Conservation (phyloP, 2,888 invertebrate species). For the Notocelia uddmanniana region DNA sequence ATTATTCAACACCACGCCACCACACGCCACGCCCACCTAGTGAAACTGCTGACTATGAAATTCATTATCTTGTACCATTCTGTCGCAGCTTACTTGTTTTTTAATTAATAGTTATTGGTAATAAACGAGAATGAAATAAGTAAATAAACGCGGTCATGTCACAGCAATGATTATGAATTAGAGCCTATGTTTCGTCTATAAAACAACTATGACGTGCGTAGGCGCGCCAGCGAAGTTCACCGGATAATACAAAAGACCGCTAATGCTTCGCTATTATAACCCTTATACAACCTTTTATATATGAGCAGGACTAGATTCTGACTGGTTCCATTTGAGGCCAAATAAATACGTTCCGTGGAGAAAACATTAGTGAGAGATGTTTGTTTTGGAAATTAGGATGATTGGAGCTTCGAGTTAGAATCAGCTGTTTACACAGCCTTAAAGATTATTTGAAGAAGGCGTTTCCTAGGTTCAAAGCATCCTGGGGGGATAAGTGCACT, state of each 20-base stretch:
- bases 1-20: too few relatives aligned
- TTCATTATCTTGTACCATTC: too few relatives aligned
- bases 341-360: slow-evolving; percentile 34
- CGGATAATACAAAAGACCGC: slow-evolving; percentile 22
- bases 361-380: slow-evolving; percentile 22
- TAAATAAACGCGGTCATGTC: slow-evolving; percentile 37
- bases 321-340: slow-evolving; percentile 44
- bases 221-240: slow-evolving; percentile 34
- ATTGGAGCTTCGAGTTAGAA: slow-evolving; percentile 1
- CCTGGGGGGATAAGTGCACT: background rate
- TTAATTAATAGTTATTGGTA: background rate
- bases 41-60: too few relatives aligned
- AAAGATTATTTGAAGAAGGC: background rate
- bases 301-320: slow-evolving; percentile 9
- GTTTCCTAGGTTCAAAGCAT: background rate
- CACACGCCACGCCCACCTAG: too few relatives aligned
- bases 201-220: slow-evolving; percentile 38
- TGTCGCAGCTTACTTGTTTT: too few relatives aligned
- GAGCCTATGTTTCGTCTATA: slow-evolving; percentile 34
- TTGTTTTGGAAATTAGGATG: slow-evolving; percentile 33
- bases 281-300: slow-evolving; percentile 11
- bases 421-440: slow-evolving; percentile 15
- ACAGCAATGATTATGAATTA: slow-evolving; percentile 43
- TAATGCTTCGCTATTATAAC: background rate
- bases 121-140: slow-evolving; percentile 1